Percentiles rank a stretch among this genome's conserved stretches.
Conservation (phyloP, 2,113 vertebrate species). For the Isichthys henryi region DNA sequence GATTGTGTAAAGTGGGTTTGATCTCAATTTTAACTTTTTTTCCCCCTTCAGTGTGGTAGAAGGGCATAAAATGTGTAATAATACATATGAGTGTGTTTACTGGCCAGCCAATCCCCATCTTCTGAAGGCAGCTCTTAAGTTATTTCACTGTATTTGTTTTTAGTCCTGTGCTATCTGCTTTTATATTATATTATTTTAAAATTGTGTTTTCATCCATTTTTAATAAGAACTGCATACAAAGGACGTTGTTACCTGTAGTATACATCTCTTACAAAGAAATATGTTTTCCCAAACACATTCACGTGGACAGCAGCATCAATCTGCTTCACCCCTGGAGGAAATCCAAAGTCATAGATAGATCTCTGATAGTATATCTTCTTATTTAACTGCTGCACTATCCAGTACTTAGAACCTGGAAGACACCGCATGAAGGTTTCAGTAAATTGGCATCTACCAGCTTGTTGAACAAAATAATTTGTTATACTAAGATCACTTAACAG, state of each 20-base stretch:
- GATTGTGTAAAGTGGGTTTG: neutral
- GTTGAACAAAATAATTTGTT: neutral
- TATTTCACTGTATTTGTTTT: neutral
- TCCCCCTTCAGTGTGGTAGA: neutral
- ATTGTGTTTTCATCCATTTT: neutral
- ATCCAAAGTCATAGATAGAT: conserved; percentile 51
- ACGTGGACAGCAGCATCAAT: conserved; percentile 52
- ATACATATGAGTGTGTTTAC: neutral
- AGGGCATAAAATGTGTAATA: neutral
- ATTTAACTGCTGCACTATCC: conserved; percentile 50
- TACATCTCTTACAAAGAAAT: conserved; percentile 49
- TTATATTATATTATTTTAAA: neutral
- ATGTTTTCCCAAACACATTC: conserved; percentile 42
- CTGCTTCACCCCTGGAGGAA: conserved; percentile 42
- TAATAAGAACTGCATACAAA: neutral
- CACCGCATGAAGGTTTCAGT: conserved; percentile 13
- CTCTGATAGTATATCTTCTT: conserved; percentile 34
- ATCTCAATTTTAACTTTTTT: neutral
- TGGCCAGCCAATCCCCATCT: neutral
- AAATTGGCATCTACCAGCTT: neutral
- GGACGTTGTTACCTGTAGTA: conserved; percentile 51
- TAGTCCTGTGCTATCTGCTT: neutral
- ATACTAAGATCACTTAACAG: neutral
- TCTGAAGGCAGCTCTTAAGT: neutral
- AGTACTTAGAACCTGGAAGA: conserved; percentile 58